These are phyloP conservation scores for Aricia agestis DNA, from an alignment of 1,140 invertebrate genomes.

Conservation along the genomic window DNA sequence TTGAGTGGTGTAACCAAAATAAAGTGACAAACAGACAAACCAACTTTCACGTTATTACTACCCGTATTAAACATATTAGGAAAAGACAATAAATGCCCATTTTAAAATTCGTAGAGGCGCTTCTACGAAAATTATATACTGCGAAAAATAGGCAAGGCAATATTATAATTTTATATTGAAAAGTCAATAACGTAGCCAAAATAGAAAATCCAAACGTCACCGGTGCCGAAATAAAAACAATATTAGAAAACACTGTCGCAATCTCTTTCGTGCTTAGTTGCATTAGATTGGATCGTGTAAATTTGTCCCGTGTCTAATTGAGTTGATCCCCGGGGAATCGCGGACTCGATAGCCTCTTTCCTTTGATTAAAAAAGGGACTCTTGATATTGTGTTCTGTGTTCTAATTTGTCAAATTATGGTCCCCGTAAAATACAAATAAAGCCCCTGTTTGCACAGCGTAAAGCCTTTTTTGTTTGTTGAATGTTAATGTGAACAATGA, in stretches of 20 bases:
- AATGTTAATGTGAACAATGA: too few relatives aligned
- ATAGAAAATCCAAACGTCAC: conserved; percentile 2
- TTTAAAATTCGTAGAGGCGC: too few relatives aligned
- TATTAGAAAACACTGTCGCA: conserved; percentile 37
- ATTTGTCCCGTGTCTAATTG: conserved; percentile 59
- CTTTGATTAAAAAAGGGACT: conserved; percentile 47
- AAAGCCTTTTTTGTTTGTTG: neutral
- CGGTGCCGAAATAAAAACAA: conserved; percentile 18
- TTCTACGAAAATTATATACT: too few relatives aligned
- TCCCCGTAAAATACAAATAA: conserved; percentile 4
- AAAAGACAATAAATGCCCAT: too few relatives aligned
- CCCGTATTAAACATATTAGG: too few relatives aligned
- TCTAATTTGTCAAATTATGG: conserved; percentile 11
- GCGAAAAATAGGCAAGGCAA: too few relatives aligned
- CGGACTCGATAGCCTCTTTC: conserved; percentile 32
- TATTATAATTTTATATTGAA: too few relatives aligned
- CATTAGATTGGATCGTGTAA: conserved; percentile 58
- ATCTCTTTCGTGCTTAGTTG: conserved; percentile 45
- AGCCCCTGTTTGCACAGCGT: neutral
- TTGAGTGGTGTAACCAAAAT: too few relatives aligned
- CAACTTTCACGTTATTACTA: too few relatives aligned
- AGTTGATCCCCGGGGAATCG: conserved; percentile 45
- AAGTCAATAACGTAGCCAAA: neutral
- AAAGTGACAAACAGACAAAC: too few relatives aligned
- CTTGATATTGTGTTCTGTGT: conserved; percentile 21